Conservation (phyloP, 2,888 invertebrate genomes). For the Ptilodon capucinus region DNA sequence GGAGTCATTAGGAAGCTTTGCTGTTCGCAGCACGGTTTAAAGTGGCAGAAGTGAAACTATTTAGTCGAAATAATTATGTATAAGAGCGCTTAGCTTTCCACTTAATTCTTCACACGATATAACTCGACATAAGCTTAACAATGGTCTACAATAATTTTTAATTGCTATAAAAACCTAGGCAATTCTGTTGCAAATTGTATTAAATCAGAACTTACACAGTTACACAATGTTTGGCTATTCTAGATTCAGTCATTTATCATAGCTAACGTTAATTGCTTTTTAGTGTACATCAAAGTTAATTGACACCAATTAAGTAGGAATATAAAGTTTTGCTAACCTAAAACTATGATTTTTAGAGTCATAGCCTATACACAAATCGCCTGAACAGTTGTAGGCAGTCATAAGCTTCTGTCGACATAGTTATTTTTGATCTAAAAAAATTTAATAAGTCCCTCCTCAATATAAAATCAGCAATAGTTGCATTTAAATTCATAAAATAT, state of each 20-base stretch:
- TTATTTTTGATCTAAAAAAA: no score
- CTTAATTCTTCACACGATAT: conserved; percentile 49
- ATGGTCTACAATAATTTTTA: conserved; percentile 47
- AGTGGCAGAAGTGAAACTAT: conserved; percentile 49
- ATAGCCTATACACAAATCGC: no score
- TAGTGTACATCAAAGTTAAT: no score
- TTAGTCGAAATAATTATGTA: conserved; percentile 28
- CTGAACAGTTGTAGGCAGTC: no score
- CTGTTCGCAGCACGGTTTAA: conserved; percentile 21
- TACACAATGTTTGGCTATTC: neutral
- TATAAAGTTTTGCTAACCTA: neutral
- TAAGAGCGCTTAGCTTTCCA: conserved; percentile 52
- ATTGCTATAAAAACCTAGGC: conserved; percentile 35
- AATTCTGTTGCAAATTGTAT: conserved; percentile 11
- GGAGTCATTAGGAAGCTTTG: conserved; percentile 16
- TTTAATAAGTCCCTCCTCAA: no score
- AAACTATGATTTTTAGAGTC: no score
- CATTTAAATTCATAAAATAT: no score
- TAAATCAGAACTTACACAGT: no score
- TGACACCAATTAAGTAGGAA: neutral
- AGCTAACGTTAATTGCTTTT: neutral
- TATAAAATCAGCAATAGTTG: no score
- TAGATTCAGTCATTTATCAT: neutral
- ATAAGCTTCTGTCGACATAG: no score
- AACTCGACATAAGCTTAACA: conserved; percentile 21